These are phyloP conservation scores for Chrysolina haemoptera DNA, from an alignment of 2,888 invertebrate species.

Conservation along the genomic window DNA sequence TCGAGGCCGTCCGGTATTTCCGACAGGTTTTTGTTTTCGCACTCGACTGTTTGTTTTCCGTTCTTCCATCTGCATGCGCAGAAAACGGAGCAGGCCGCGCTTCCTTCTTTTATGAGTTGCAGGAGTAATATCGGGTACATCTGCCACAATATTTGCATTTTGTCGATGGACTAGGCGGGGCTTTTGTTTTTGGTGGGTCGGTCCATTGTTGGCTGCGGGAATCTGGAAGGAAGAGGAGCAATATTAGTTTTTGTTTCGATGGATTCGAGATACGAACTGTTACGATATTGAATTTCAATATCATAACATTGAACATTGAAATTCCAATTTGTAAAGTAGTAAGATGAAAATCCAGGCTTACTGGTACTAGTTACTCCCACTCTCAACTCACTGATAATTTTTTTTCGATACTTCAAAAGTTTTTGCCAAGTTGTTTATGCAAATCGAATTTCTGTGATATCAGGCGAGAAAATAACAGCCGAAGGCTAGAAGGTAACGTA, in stretches of 20 bases:
- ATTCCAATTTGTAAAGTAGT: too few relatives aligned
- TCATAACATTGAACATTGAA: too few relatives aligned
- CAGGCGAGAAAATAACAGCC: neutral
- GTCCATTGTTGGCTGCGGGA: conserved; percentile 29
- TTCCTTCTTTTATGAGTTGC: conserved; percentile 44
- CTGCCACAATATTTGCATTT: conserved; percentile 48
- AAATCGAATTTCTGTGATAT: neutral
- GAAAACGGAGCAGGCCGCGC: conserved; percentile 78
- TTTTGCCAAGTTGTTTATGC: too few relatives aligned
- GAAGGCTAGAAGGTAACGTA: too few relatives aligned
- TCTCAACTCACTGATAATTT: too few relatives aligned
- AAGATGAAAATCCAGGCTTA: too few relatives aligned
- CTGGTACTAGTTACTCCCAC: too few relatives aligned
- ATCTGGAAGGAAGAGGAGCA: conserved; percentile 35
- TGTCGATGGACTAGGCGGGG: conserved; percentile 25
- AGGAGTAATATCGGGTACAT: conserved; percentile 46
- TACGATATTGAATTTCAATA: too few relatives aligned
- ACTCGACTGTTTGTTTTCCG: conserved; percentile 92
- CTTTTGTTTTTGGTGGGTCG: conserved; percentile 23
- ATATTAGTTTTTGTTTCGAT: neutral
- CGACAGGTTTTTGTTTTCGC: conserved; percentile 82
- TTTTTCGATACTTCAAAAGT: too few relatives aligned
- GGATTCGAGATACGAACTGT: neutral
- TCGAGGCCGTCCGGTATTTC: conserved; percentile 86
- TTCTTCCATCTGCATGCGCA: conserved; percentile 94